phyloP scores from a whole-genome alignment of 2,797 vertebrate species.

The Synanceia verrucosa region DNA sequence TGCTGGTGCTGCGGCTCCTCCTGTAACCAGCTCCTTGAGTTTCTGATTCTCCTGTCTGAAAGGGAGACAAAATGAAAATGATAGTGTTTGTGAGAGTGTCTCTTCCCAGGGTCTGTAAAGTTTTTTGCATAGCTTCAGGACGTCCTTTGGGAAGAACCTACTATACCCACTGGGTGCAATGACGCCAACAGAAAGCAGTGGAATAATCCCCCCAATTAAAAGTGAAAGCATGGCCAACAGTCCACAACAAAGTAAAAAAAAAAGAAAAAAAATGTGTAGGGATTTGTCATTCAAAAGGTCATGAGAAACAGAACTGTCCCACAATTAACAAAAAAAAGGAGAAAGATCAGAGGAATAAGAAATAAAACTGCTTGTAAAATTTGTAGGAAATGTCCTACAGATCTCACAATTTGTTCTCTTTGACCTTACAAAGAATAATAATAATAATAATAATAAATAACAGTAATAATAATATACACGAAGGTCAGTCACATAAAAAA shows the following conservation, averaged over 20 bases:
- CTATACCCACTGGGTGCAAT: background rate
- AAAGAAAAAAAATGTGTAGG: background rate
- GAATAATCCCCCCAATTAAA: constrained; percentile 42
- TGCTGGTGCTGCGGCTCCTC: constrained; percentile 50
- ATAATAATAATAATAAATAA: no score
- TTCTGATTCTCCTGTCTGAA: constrained; percentile 94
- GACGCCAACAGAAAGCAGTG: constrained; percentile 30
- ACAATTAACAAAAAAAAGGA: background rate
- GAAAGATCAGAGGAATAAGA: background rate
- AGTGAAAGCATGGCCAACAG: constrained; percentile 57
- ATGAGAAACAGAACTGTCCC: background rate
- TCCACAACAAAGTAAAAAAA: background rate
- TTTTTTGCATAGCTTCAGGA: constrained; percentile 11
- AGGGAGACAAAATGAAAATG: constrained; percentile 44
- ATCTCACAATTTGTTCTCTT: background rate
- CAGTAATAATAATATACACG: background rate
- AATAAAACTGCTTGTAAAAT: background rate
- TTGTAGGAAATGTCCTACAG: background rate
- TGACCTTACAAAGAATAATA: no score
- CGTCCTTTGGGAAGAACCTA: constrained; percentile 78
- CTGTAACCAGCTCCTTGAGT: constrained; percentile 90
- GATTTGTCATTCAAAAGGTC: background rate
- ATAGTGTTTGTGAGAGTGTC: constrained; percentile 19
- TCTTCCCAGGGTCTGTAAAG: constrained; percentile 2
- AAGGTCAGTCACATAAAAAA: constrained; percentile 19